Percentiles rank a stretch among this genome's conserved stretches.
These are phyloP conservation scores for Cryptus viduatorius DNA, from an alignment of 2,888 invertebrate species.

Conservation along the genomic window DNA sequence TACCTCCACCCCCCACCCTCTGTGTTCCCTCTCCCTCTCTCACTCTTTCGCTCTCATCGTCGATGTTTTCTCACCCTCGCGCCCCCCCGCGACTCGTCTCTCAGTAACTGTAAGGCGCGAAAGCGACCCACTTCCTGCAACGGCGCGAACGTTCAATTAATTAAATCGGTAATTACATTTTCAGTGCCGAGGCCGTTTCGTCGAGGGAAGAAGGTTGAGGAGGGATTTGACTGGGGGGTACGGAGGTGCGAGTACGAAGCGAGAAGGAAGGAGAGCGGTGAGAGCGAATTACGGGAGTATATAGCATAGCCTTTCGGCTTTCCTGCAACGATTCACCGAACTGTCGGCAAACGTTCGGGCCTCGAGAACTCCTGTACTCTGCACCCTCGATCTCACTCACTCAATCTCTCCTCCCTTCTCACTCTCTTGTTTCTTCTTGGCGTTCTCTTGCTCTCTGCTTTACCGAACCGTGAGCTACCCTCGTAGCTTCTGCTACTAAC, in stretches of 20 bases:
- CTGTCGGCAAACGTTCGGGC: constrained; percentile 43
- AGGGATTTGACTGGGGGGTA: constrained; percentile 12
- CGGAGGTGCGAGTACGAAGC: neutral
- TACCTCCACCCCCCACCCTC: neutral
- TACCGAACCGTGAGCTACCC: constrained; percentile 17
- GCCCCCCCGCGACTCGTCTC: neutral
- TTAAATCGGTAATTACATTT: constrained; percentile 75
- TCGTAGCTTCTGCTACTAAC: neutral
- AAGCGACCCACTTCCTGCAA: constrained; percentile 54
- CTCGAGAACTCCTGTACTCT: constrained; percentile 38
- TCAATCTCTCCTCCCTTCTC: neutral
- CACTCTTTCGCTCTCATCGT: neutral
- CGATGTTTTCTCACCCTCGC: constrained; percentile 21
- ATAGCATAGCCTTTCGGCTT: constrained; percentile 28
- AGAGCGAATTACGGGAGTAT: constrained; percentile 30
- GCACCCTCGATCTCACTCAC: neutral
- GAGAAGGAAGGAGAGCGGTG: constrained; percentile 12
- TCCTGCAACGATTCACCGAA: constrained; percentile 43
- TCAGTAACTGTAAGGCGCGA: constrained; percentile 29
- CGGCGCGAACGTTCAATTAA: constrained; percentile 69
- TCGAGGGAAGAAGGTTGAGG: constrained; percentile 24
- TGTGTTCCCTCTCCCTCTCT: constrained; percentile 5
- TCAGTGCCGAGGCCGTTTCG: constrained; percentile 53
- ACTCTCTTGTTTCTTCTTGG: neutral
- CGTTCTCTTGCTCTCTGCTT: constrained; percentile 2